Conservation (phyloP, 2,797 vertebrate species). For the Scyliorhinus canicula region DNA sequence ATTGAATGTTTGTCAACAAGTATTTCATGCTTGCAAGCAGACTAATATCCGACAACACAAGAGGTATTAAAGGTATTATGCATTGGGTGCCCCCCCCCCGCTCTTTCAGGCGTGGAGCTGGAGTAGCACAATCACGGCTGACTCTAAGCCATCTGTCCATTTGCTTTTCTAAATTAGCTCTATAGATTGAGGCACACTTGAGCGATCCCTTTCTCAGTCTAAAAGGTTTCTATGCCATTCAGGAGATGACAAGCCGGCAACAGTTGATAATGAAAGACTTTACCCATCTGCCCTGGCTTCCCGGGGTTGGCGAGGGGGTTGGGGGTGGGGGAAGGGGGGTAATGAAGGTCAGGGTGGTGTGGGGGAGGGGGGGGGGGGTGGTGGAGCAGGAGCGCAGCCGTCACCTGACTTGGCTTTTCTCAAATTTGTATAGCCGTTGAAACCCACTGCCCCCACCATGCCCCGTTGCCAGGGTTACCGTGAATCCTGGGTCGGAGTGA, state of each 20-base stretch:
- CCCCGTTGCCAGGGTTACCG: not conserved
- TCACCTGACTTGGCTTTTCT: not conserved
- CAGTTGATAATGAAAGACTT: slow-evolving; percentile 3
- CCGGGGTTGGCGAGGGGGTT: not conserved
- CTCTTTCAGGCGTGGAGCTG: not conserved
- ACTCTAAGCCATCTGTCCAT: not conserved
- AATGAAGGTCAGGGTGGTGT: too few relatives aligned
- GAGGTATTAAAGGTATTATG: not conserved
- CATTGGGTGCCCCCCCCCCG: not conserved
- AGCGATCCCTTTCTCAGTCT: not conserved
- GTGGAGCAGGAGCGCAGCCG: not conserved
- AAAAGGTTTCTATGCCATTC: not conserved
- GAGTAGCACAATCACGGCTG: not conserved
- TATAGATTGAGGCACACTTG: not conserved
- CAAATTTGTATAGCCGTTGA: not conserved
- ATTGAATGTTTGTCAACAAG: slow-evolving; percentile 6
- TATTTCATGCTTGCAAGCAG: not conserved
- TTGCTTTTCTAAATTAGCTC: slow-evolving; percentile 1
- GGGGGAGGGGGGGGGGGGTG: too few relatives aligned
- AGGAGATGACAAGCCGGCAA: not conserved
- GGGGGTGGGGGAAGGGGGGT: not conserved
- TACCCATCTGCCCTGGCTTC: not conserved
- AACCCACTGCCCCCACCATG: not conserved
- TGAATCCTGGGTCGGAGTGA: not conserved
- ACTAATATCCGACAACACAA: not conserved